Conservation (phyloP, 2,113 vertebrate species). For the Budorcas taxicolor region DNA sequence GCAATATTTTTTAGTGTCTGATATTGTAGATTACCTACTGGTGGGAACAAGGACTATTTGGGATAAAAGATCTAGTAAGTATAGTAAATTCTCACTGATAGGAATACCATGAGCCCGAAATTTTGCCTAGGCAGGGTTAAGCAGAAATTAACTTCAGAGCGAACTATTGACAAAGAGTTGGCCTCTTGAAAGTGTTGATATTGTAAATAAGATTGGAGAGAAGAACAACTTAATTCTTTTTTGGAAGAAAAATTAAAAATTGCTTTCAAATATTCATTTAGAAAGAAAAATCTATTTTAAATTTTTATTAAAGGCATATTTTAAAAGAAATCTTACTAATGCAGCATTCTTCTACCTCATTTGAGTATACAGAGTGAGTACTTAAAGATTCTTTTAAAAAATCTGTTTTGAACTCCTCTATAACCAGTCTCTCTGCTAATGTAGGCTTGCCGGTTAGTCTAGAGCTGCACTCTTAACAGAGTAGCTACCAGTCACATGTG, state of each 20-base stretch:
- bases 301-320: conserved; percentile 9
- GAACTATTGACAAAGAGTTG: background rate
- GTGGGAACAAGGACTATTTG: background rate
- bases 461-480: background rate
- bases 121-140: background rate
- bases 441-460: background rate
- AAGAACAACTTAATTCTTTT: background rate
- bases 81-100: background rate
- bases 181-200: background rate
- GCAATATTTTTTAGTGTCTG: background rate
- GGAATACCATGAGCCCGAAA: background rate
- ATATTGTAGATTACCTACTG: background rate
- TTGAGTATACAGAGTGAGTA: background rate
- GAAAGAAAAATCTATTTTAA: conserved; percentile 5
- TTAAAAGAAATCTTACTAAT: background rate
- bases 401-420: background rate
- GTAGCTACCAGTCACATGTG: background rate
- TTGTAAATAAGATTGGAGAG: background rate
- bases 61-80: background rate
- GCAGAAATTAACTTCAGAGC: background rate
- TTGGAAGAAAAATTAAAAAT: background rate
- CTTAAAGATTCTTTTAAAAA: background rate
- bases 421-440: background rate
- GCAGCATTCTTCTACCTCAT: conserved; percentile 14
- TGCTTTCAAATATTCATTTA: background rate